Base-by-base conservation (phyloP, 2,888 invertebrate genomes). In the Noctua janthina region DNA sequence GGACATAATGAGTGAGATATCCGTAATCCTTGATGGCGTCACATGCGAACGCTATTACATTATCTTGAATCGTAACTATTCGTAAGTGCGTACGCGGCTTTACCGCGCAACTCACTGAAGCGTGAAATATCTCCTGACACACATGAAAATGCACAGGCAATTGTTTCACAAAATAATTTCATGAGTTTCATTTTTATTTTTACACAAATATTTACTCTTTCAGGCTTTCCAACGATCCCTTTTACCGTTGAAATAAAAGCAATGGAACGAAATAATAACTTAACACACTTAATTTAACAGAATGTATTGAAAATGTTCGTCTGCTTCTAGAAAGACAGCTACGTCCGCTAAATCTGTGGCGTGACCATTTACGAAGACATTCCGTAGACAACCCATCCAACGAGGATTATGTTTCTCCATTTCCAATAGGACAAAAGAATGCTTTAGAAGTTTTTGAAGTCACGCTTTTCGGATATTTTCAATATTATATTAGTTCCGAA, bases 391-490 rank as follows among this genome's bases (percentile, higher is more conserved):
- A 81, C 83, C 86, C 81, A 86, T 88, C 87, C 88, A 76, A 83
- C 80, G 77, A 83, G 88, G 87, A 91, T 91, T 89, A 91, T 90
- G 88, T 90, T 92, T 89, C 91, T 86, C 85, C 84, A 85, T 91
- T 90, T 90, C 88, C 74, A 90, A 91, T 89, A 88, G 88, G 90
- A 92, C 91, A 90, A 91, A 91, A 90, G 88, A 90, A 91, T 87
- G 81, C 81, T 84, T 86, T 79, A 79, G 80, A 87, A 83, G 82
- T 87, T 87, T 88, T 82, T 78, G 84, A 82, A 82, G 81, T 76
- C 77, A 82, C 69, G 80, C 79, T 78, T 85, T 89, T 90, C 79
- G n/a, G 71, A 75, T 86, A 86, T 81, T 81, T 74, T 46, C 75
- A 72, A 84, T 87, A 82, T 84, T 35, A 35, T 43, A 70, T 56